Evolutionary conservation across 2,797 vertebrate species (phyloP), one percentile per base, ranked within the genome.

Genomic region (Pangasius krempfi): DNA sequence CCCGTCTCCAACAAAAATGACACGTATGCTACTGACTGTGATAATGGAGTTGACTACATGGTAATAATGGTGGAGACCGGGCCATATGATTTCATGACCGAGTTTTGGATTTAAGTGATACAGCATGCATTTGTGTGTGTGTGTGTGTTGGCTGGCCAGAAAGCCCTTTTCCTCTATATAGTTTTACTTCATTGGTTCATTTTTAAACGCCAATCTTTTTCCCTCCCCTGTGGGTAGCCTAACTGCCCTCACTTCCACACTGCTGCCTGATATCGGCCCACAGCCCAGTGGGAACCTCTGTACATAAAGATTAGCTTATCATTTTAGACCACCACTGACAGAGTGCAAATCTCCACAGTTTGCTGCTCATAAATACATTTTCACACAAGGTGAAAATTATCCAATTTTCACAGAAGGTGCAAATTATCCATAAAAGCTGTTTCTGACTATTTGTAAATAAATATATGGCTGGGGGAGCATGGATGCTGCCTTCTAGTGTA

Each of bases 301-400:
- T 13, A 81, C 79, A 81, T 81, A 56, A 58, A 81, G 27, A 60
- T 81, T 58, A 81, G 22, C 4, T 56, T 81, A 60, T 60, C 20
- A 81, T 37, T 81, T 60, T 40, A 40, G 30, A 56, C 14, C 52
- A 80, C 54, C 18, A 37, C 30, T 37, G 54, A 80, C 78, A 58
- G 27, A 78, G 14, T 3, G n/a, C 16, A 27, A n/a, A 27, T 0
- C 47, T 30, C 75, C 27, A 52, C 13, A 76, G 20, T 73, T 44
- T 44, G 20, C 70, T 12, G 37, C 4, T 73, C 22, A 79, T 79
- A 20, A 52, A 52, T 2, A 1, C 44, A 47, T 47, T 47, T 47
- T 47, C 44, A 79, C n/a, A 50, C 44, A 27, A 56, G 27, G 25
- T 1, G 9, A 33, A 56, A 56, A 56, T 80, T 12, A 80, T 79